Conservation (phyloP, 2,797 vertebrate genomes). For the Allochrocebus solatus region DNA sequence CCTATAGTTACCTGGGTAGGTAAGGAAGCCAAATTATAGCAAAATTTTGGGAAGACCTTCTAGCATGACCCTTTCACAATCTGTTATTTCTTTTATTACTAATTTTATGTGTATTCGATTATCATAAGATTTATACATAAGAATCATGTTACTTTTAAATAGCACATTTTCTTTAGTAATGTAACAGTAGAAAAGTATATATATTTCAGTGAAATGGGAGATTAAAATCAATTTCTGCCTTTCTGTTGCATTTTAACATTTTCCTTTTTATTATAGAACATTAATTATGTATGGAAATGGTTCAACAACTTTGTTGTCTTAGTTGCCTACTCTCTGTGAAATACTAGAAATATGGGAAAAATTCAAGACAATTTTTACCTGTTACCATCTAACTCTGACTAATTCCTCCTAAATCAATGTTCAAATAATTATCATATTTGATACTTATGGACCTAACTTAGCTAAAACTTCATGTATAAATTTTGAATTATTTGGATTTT, state of each 20-base stretch:
- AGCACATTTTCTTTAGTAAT: constrained; percentile 18
- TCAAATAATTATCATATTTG: constrained; percentile 21
- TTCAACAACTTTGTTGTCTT: background rate
- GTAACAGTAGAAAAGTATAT: constrained; percentile 5
- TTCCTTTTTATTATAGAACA: background rate
- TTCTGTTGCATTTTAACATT: constrained; percentile 26
- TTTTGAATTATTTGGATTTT: background rate
- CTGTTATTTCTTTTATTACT: constrained; percentile 25
- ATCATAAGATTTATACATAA: constrained; percentile 7
- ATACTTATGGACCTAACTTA: background rate
- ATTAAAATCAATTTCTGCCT: constrained; percentile 37
- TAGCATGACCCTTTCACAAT: background rate
- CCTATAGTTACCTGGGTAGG: background rate
- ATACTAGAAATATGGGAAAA: background rate
- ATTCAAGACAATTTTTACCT: constrained; percentile 8
- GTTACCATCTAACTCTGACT: background rate
- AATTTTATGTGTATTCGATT: background rate
- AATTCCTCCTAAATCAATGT: background rate
- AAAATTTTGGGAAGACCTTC: background rate
- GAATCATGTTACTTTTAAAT: constrained; percentile 1
- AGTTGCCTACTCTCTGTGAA: constrained; percentile 14
- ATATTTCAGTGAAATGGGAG: background rate
- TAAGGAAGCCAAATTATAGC: background rate
- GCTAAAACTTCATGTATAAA: background rate
- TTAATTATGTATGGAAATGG: background rate